Conservation (phyloP, 2,888 invertebrate species). For the Balanococcus diminutus region DNA sequence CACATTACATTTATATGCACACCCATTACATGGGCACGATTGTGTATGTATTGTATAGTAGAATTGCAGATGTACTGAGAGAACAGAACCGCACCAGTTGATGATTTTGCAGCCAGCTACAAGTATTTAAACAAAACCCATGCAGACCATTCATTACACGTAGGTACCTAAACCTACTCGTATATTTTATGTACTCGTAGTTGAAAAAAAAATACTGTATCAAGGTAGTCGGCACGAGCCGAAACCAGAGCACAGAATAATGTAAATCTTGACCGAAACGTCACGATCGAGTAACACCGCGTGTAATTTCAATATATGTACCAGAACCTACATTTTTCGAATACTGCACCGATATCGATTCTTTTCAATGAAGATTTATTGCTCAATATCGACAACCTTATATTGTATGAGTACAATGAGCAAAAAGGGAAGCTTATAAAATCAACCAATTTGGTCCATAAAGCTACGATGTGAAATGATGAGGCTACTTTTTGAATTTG, state of each 20-base stretch:
- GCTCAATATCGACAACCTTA: not conserved
- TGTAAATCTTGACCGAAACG: conserved; percentile 30
- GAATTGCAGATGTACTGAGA: too few species aligned
- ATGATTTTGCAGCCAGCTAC: not conserved
- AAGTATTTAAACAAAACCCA: conserved; percentile 32
- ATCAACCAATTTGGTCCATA: too few species aligned
- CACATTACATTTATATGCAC: not conserved
- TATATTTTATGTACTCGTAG: not conserved
- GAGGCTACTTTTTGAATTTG: too few species aligned
- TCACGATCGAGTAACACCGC: conserved; percentile 22
- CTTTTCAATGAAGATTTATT: not conserved
- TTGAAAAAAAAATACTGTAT: not conserved
- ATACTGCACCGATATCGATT: not conserved
- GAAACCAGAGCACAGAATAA: conserved; percentile 6
- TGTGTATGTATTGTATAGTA: too few species aligned
- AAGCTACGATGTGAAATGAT: too few species aligned
- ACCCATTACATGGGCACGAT: conserved; percentile 17
- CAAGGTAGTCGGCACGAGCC: conserved; percentile 36
- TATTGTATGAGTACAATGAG: too few species aligned
- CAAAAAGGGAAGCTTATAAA: not conserved
- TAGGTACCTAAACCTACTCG: too few species aligned
- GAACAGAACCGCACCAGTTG: not conserved
- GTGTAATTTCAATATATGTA: too few species aligned
- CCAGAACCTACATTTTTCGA: not conserved
- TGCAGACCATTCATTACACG: not conserved